Evolutionary conservation across 1,140 invertebrate genomes (phyloP), one percentile per base, ranked within the genome.

Genomic region (Diachasmimorpha longicaudata): DNA sequence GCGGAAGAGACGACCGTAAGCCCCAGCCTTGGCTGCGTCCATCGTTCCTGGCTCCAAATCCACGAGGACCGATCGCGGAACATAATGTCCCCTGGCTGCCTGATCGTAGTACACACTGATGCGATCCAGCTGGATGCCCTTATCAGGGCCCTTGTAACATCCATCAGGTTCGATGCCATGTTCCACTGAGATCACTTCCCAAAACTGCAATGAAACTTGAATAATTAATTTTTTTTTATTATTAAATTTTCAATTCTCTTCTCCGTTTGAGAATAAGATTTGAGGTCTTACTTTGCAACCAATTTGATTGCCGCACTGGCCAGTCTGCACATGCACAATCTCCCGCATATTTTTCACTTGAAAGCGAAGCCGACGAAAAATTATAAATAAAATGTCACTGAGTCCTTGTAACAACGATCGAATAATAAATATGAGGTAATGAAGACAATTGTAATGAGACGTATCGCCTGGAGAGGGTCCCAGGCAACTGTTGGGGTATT

Each of bases 21-120:
- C 88, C 21, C 90, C 90, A 5, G 90, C 90, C 69, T 91, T 83
- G 25, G 91, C 68, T 8, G 68, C 13, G 19, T 70, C 68, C 91
- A 92, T 91, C 5, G 91, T 91, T 13, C 91, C 91, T 8, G 91
- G 90, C 76, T 92, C 91, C 77, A 92, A 77, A 79, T 93, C 92
- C n/a, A 93, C 85, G 6, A 93, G 81, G n/a, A 93, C 85, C 31
- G 91, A 90, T 48, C 91, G 81, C 0, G 92, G 92, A 16, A 92
- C 92, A 84, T 92, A 93, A 83, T 90, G 91, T 6, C 90, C 90
- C 78, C 81, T 86, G 37, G 75, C 79, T 31, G 89, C 89, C 79
- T 90, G 90, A 81, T 90, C 91, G 81, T 89, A 91, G 77, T 91
- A 91, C 39, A 91, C 90, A 74, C 88, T 88, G 71, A 91, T 90